These are phyloP conservation scores for Phoxinus phoxinus DNA, from an alignment of 2,113 vertebrate species.

Conservation along the genomic window DNA sequence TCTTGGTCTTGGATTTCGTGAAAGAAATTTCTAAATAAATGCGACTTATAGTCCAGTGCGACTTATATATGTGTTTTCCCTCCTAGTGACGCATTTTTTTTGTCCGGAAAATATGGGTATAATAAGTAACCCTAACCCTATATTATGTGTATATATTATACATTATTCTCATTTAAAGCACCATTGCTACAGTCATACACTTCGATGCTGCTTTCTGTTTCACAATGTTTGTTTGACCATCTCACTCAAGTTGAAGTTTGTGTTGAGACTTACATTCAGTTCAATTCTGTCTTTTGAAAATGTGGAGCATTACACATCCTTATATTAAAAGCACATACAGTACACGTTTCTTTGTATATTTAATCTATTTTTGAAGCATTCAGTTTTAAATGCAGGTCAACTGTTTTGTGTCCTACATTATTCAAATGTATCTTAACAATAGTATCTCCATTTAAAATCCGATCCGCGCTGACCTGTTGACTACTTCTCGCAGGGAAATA, in stretches of 20 bases:
- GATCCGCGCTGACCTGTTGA: neutral
- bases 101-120: too few species aligned
- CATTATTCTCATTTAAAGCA: neutral
- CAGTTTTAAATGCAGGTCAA: neutral
- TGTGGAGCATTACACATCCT: neutral
- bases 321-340: neutral
- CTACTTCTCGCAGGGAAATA: neutral
- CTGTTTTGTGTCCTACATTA: neutral
- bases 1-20: too few species aligned
- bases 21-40: too few species aligned
- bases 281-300: neutral
- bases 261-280: neutral
- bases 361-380: neutral
- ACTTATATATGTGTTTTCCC: too few species aligned
- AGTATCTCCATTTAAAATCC: neutral
- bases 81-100: too few species aligned
- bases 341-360: neutral
- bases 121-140: too few species aligned
- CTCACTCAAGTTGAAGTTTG: neutral
- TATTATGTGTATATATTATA: too few species aligned
- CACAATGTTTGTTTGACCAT: neutral
- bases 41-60: too few species aligned
- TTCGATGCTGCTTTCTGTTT: neutral
- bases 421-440: constrained; percentile 3
- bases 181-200: neutral